A percentile compares a stretch with the other conserved stretches of the same genome.
These are phyloP conservation scores for Pinna nobilis DNA, from an alignment of 1,140 invertebrate species.

Conservation along the genomic window DNA sequence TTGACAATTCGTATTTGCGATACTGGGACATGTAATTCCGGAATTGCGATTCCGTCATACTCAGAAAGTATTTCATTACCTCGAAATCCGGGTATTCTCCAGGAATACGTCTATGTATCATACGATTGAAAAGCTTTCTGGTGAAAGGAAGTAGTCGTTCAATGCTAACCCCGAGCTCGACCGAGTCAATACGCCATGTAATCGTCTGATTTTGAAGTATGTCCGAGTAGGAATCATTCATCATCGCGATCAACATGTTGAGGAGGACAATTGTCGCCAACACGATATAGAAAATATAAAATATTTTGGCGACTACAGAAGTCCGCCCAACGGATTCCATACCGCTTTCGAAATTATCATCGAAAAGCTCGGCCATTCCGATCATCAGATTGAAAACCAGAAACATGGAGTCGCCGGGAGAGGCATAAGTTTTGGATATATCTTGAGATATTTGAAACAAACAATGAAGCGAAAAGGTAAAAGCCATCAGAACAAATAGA, in stretches of 20 bases:
- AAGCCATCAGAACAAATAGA: conserved; percentile 65
- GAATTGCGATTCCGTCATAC: too few relatives aligned
- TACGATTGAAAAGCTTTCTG: conserved; percentile 38
- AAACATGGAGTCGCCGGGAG: conserved; percentile 55
- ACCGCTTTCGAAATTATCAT: conserved; percentile 42
- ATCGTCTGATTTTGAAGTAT: conserved; percentile 51
- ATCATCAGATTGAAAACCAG: conserved; percentile 65
- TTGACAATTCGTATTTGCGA: too few relatives aligned
- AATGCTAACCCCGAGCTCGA: conserved; percentile 62
- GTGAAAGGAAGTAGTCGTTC: conserved; percentile 54
- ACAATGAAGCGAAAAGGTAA: conserved; percentile 64
- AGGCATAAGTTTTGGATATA: conserved; percentile 42
- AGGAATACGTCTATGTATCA: not conserved
- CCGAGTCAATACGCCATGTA: conserved; percentile 63
- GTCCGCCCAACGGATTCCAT: conserved; percentile 44
- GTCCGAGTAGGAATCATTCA: conserved; percentile 70
- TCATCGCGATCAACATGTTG: conserved; percentile 71
- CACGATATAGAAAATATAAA: conserved; percentile 67
- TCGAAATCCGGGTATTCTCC: not conserved
- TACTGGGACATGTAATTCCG: too few relatives aligned
- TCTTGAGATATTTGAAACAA: conserved; percentile 53
- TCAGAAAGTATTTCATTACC: conserved; percentile 11
- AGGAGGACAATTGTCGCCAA: conserved; percentile 64
- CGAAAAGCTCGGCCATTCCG: conserved; percentile 64
- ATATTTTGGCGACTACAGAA: conserved; percentile 46